Conservation (phyloP, 2,797 vertebrate genomes). For the Gambusia yucatana region DNA sequence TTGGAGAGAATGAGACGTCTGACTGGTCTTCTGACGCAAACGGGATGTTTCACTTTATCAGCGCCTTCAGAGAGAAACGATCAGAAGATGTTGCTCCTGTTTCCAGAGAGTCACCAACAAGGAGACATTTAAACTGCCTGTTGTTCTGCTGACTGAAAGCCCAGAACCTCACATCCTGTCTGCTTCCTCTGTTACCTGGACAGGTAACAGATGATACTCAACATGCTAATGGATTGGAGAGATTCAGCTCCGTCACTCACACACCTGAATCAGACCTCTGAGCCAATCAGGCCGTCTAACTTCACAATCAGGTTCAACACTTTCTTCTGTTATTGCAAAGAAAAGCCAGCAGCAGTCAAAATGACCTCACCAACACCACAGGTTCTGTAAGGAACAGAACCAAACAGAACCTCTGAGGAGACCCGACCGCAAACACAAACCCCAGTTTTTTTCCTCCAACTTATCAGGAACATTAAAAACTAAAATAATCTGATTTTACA, state of each 20-base stretch:
- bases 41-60: background rate
- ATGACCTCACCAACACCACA: background rate
- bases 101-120: background rate
- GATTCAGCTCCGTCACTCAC: background rate
- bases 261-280: background rate
- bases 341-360: background rate
- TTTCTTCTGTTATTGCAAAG: background rate
- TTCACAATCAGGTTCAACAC: background rate
- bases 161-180: background rate
- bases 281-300: background rate
- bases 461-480: background rate
- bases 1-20: background rate
- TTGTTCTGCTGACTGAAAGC: background rate
- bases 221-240: background rate
- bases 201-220: background rate
- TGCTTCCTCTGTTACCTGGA: background rate
- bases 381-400: background rate
- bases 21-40: background rate
- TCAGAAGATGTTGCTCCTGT: background rate
- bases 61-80: background rate
- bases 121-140: conserved; percentile 1
- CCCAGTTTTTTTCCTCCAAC: background rate
- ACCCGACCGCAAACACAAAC: background rate
- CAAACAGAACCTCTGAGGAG: background rate
- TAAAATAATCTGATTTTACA: background rate